Percentiles rank a stretch among this genome's conserved stretches.
These are phyloP conservation scores for Crotalus helleri DNA, from an alignment of 2,113 vertebrate species.

Conservation along the genomic window DNA sequence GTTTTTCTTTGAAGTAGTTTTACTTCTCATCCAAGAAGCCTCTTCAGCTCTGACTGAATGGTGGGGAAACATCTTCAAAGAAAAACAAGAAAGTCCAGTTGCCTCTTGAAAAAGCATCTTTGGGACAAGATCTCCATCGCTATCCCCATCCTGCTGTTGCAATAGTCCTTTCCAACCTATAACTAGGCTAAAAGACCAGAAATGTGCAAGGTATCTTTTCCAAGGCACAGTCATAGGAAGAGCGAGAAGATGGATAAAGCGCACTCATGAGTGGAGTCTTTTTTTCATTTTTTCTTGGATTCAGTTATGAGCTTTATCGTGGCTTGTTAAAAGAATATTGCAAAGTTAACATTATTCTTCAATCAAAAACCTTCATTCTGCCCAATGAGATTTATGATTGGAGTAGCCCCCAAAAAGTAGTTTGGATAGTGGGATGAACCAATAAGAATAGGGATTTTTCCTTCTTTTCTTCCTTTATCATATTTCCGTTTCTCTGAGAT, in stretches of 20 bases:
- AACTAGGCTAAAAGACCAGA: background rate
- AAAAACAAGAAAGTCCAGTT: too few relatives aligned
- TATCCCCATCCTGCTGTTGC: background rate
- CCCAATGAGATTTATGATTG: background rate
- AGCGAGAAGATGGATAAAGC: background rate
- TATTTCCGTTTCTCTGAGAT: background rate
- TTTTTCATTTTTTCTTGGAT: background rate
- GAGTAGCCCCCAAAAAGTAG: background rate
- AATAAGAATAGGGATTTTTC: background rate
- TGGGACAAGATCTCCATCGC: background rate
- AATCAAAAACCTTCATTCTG: background rate
- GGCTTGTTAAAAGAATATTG: background rate
- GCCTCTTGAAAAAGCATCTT: too few relatives aligned
- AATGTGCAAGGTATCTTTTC: background rate
- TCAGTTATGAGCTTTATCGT: background rate
- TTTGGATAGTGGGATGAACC: background rate
- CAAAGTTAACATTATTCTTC: background rate
- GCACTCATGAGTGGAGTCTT: background rate
- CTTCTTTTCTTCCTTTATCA: background rate
- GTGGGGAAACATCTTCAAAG: too few relatives aligned
- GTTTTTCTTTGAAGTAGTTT: too few relatives aligned
- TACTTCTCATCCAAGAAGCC: too few relatives aligned
- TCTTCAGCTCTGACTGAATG: too few relatives aligned
- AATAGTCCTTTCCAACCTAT: background rate
- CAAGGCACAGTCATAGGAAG: background rate